phyloP scores from a whole-genome alignment of 2,888 invertebrate species.

The Escarpia spicata region DNA sequence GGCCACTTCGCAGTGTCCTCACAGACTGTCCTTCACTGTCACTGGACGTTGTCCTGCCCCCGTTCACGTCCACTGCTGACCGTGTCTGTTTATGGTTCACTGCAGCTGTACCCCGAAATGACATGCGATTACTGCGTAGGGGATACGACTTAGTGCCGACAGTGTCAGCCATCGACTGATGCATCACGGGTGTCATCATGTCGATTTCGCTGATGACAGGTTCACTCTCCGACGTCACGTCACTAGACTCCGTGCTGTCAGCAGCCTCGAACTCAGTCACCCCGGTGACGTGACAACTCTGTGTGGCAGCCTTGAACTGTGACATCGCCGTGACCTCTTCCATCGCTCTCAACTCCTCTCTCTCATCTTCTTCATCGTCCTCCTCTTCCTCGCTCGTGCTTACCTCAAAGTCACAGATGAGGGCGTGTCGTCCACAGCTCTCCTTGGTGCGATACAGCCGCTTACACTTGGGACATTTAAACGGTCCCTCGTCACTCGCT shows the following conservation, averaged over 20 bases:
- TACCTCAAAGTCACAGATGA: constrained; percentile 64
- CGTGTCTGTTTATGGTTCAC: not conserved
- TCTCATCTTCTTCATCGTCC: constrained; percentile 36
- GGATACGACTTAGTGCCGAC: not conserved
- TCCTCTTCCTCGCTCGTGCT: constrained; percentile 64
- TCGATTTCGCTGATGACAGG: not conserved
- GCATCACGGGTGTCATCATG: not conserved
- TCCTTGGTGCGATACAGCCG: constrained; percentile 69
- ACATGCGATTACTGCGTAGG: not conserved
- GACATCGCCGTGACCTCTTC: not conserved
- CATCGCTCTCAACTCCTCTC: constrained; percentile 1
- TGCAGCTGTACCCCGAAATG: not conserved
- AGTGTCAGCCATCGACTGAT: not conserved
- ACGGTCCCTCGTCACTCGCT: constrained; percentile 69
- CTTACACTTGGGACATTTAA: constrained; percentile 87
- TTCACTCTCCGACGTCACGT: not conserved
- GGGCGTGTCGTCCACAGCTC: constrained; percentile 62
- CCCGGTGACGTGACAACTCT: not conserved
- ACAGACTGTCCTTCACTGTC: not conserved
- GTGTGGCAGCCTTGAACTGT: not conserved
- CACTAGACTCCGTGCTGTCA: not conserved
- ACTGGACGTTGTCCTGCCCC: not conserved
- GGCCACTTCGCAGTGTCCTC: constrained; percentile 12
- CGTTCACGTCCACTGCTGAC: not conserved
- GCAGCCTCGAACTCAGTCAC: not conserved